Percentiles rank a stretch among this genome's conserved stretches.
Evolutionary conservation across 2,797 vertebrate genomes (phyloP).

Genomic region (Rallus crepitans): DNA sequence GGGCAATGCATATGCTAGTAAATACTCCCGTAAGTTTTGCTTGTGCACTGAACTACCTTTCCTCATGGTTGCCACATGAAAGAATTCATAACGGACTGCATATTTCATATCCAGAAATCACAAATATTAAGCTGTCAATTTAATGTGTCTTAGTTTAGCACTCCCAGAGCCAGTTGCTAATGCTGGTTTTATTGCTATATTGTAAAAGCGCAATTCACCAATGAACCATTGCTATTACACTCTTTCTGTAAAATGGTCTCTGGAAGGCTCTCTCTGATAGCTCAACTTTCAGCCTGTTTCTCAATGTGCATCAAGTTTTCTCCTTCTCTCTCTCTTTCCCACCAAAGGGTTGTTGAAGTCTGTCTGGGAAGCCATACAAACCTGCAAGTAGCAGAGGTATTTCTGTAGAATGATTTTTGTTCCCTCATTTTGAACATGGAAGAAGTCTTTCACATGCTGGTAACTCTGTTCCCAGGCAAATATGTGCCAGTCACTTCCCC

Average conservation of each 20-base stretch:
- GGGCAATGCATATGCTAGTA: constrained; percentile 12
- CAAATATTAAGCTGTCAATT: constrained; percentile 63
- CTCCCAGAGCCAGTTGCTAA: constrained; percentile 31
- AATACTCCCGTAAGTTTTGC: constrained; percentile 26
- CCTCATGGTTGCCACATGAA: constrained; percentile 41
- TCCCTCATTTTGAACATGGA: background rate
- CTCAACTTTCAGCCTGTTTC: background rate
- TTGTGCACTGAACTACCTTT: constrained; percentile 13
- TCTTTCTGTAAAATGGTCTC: constrained; percentile 45
- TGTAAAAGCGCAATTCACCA: constrained; percentile 50
- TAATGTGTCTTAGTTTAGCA: constrained; percentile 20
- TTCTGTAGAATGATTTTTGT: background rate
- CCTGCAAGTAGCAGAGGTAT: background rate
- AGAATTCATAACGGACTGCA: constrained; percentile 36
- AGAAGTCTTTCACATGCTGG: background rate
- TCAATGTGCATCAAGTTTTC: background rate
- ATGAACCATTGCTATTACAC: constrained; percentile 28
- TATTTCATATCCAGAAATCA: constrained; percentile 47
- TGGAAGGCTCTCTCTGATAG: background rate
- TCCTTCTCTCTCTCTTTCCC: background rate
- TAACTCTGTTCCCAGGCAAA: background rate
- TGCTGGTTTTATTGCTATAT: constrained; percentile 44
- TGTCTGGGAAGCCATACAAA: constrained; percentile 16
- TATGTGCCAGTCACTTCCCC: background rate
- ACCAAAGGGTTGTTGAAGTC: background rate